Base-by-base conservation (phyloP, 30 jellyfish, hydroid and myxozoan genomes). In the Pelagia noctiluca region DNA sequence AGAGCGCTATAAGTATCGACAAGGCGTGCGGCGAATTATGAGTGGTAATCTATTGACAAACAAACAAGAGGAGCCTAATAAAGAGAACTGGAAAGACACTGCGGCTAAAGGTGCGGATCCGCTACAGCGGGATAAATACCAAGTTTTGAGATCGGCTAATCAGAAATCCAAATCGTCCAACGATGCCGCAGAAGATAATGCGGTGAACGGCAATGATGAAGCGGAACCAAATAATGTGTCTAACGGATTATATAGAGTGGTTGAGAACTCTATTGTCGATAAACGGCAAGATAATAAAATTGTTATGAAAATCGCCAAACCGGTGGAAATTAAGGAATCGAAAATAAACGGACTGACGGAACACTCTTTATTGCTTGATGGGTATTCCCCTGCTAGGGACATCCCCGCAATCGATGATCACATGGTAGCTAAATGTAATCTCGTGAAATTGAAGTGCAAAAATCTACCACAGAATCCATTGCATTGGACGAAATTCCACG, bases 401-500 rank as follows among this genome's bases (percentile, higher is more conserved):
- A 73, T 73, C 46, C 88, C 88, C 2, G 84, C 81, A 3, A 84
- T 84, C 18, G 94, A 84, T n/a, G 87, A 75, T 18, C 78, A 84
- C 62, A 24, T 84, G 84, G 63, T 84, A 26, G 4, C 78, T 1
- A 84, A 84, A 50, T 85, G 88, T 71, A 80, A 67, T 80, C 82
- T 78, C 62, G 80, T 92, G 16, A 84, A 90, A 35, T 11, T 64
- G 42, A 33, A 88, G 23, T 93, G 97, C 68, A 87, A 81, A 36
- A 84, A 78, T 35, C 77, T 93, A 19, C 98, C 98, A 5, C 49
- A 65, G 35, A 86, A 93, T 71, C 96, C 98, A 21, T 47, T 81
- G 10, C 25, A 71, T 0, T 93, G 98, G 98, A 86, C 91, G 37
- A 93, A 77, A 73, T 69, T 76, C 3, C 89, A 93, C 53, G 98